Percentiles rank a stretch among this genome's conserved stretches.
These are phyloP conservation scores for Hydra vulgaris DNA, from an alignment of 30 jellyfish, hydroid and myxozoan species.

Conservation along the genomic window DNA sequence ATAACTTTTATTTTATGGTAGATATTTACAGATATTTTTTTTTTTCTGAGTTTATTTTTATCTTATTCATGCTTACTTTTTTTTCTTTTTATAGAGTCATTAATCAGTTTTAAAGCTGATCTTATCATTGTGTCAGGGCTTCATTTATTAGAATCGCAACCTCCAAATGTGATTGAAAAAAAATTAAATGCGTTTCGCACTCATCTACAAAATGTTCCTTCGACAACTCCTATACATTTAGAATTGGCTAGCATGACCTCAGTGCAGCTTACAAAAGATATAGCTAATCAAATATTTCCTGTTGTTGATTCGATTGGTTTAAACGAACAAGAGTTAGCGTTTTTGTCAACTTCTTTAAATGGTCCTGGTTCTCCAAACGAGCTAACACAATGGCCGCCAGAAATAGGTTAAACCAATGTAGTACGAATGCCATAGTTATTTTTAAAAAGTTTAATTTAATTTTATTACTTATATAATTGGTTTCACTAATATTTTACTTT, in stretches of 20 bases:
- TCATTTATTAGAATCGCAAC: constrained; percentile 63
- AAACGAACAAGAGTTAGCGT: constrained; percentile 77
- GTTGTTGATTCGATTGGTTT: constrained; percentile 70
- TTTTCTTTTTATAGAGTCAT: constrained; percentile 33
- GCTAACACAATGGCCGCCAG: constrained; percentile 86
- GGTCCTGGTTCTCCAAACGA: constrained; percentile 69
- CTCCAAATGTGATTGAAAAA: constrained; percentile 18
- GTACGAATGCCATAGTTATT: too few relatives aligned
- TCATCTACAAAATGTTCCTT: constrained; percentile 17
- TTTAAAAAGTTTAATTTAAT: too few relatives aligned
- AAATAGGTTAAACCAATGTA: constrained; percentile 44
- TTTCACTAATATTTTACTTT: too few relatives aligned
- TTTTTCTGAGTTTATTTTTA: too few relatives aligned
- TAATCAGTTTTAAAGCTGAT: constrained; percentile 49
- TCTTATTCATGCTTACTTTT: too few relatives aligned
- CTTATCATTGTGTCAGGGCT: constrained; percentile 74
- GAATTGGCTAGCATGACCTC: constrained; percentile 82
- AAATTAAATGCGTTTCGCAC: constrained; percentile 37
- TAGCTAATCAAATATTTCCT: constrained; percentile 43
- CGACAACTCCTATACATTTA: constrained; percentile 47
- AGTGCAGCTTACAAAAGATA: constrained; percentile 21
- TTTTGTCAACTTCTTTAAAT: constrained; percentile 43
- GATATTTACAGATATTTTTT: too few relatives aligned
- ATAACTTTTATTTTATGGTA: too few relatives aligned
- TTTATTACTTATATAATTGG: too few relatives aligned